Conservation (phyloP, 2,113 vertebrate species). For the Pagrus major region DNA sequence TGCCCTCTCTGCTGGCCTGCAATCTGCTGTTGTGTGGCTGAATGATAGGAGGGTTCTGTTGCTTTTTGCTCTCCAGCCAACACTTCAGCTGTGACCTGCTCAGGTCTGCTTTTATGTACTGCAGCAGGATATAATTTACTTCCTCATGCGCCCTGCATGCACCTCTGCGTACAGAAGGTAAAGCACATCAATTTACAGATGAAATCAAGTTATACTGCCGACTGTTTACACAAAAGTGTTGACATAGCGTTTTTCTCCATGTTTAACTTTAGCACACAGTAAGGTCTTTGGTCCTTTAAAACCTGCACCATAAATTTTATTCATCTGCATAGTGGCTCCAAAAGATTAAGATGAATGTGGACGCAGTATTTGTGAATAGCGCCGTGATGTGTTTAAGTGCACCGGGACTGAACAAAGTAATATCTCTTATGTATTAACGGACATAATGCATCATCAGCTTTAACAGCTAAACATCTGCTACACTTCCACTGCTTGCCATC, state of each 20-base stretch:
- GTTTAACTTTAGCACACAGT: not conserved
- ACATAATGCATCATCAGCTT: constrained; percentile 15
- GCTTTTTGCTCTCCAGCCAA: constrained; percentile 12
- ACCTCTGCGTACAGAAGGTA: not conserved
- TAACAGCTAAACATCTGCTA: constrained; percentile 50
- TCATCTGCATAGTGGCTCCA: not conserved
- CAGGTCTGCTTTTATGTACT: constrained; percentile 6
- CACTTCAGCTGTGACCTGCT: constrained; percentile 8
- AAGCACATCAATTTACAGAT: not conserved
- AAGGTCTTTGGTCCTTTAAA: not conserved
- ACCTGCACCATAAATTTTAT: not conserved
- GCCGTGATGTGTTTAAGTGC: not conserved
- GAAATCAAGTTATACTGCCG: not conserved
- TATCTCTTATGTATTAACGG: constrained; percentile 18
- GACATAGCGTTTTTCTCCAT: not conserved
- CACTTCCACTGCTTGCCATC: constrained; percentile 15
- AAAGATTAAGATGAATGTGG: constrained; percentile 6
- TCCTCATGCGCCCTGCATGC: not conserved
- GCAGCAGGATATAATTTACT: constrained; percentile 20
- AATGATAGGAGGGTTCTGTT: not conserved
- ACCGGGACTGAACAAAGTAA: not conserved
- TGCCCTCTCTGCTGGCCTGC: constrained; percentile 13
- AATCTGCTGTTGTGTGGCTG: constrained; percentile 2
- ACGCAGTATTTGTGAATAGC: not conserved
- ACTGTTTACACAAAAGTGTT: not conserved